Evolutionary conservation across 2,113 vertebrate species (phyloP), one percentile per base, ranked within the genome.

Genomic region (Pristiophorus japonicus): DNA sequence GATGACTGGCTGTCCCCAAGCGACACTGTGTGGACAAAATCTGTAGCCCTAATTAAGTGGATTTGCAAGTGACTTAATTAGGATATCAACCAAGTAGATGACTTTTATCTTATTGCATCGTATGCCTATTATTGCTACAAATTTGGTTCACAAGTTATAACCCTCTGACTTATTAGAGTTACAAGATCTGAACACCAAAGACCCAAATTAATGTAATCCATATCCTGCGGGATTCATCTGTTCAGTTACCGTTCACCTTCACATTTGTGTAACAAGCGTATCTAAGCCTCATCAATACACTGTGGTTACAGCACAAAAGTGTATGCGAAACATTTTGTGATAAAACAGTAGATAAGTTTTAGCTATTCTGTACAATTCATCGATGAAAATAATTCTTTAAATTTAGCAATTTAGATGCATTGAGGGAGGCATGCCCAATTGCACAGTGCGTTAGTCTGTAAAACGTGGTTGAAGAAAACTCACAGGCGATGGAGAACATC

Each of bases 1-100:
- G 88, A 63, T 92, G 59, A 38, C 59, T 92, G 59, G 34, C 88
- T 65, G 20, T 38, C n/a, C 88, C 62, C 59, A 92, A 65, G 88
- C 59, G 88, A 38, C 14, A 20, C 34, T 6, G 55, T 55, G n/a
- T 92, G 88, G 59, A 63, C 59, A 65, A 63, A 90, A 92, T 92
- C 42, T 6, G 7, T 24, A 47, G 42, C 65, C 65, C 67, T 70
- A 70, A 94, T 94, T 66, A 94, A 94, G 45, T 47, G 63, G 65
- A 45, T 47, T 94, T 94, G 65, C 34, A 88, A 88, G 92, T 45
- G 92, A 94, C 92, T 94, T 94, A 94, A 66, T 70, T 70, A 66
- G 65, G 65, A 94, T 94, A 70, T 55, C 62, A 70, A 67, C 92
- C 45, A 94, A 94, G 24, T 66, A 45, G 65, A 94, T 66, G 24